Percentiles rank a stretch among this genome's conserved stretches.
Conservation (phyloP, 2,888 invertebrate species). For the Melieria picta region DNA sequence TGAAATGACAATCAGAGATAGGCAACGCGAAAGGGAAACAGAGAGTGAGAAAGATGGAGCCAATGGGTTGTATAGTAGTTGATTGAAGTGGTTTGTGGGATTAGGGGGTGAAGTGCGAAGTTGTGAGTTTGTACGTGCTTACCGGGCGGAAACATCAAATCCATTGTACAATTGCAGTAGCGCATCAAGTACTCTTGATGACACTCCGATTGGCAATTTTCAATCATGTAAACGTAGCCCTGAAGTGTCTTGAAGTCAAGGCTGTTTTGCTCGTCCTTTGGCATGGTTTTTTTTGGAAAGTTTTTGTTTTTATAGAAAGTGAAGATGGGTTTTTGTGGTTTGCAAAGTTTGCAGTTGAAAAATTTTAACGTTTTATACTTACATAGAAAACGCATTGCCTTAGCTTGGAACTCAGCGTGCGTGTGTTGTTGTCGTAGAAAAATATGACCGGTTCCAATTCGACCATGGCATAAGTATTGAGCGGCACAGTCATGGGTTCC, state of each 20-base stretch:
- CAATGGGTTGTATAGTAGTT: background rate
- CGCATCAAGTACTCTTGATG: conserved; percentile 61
- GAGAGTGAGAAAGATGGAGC: background rate
- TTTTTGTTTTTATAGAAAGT: background rate
- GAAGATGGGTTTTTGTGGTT: background rate
- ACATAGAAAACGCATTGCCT: conserved; percentile 59
- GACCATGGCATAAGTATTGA: conserved; percentile 54
- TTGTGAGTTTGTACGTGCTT: conserved; percentile 42
- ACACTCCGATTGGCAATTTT: conserved; percentile 63
- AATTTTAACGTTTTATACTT: conserved; percentile 32
- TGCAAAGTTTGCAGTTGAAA: background rate
- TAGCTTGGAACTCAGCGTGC: conserved; percentile 50
- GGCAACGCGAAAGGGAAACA: conserved; percentile 22
- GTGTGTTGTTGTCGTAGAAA: conserved; percentile 57
- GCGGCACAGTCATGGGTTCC: conserved; percentile 50
- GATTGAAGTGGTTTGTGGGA: background rate
- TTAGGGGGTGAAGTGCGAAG: conserved; percentile 4
- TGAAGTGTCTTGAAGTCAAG: conserved; percentile 55
- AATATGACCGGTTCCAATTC: conserved; percentile 59
- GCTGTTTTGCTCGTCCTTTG: conserved; percentile 56
- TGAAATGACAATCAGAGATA: conserved; percentile 29
- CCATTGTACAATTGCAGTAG: conserved; percentile 64
- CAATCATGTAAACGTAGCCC: conserved; percentile 60
- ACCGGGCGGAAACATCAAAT: conserved; percentile 64
- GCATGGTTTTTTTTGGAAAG: background rate